Evolutionary conservation across 2,113 vertebrate species (phyloP).

Genomic region (Mus spicilegus): DNA sequence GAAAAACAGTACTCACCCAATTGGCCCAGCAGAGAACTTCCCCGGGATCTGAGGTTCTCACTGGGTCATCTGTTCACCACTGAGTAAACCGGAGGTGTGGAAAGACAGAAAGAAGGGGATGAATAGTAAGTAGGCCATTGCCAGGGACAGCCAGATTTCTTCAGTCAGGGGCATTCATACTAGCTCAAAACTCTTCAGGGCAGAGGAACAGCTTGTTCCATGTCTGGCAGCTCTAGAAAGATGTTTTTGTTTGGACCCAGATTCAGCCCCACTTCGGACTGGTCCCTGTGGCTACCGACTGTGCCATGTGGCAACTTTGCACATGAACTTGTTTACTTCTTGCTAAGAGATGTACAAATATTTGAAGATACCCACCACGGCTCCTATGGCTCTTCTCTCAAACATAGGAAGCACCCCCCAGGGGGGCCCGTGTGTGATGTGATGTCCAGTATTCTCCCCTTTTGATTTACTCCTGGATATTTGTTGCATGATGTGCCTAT

Average conservation of each 20-base stretch:
- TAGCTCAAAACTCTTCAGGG: conserved; percentile 29
- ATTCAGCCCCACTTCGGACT: background rate
- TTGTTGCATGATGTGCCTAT: background rate
- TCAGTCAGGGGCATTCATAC: background rate
- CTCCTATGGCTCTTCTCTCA: background rate
- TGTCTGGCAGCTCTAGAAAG: conserved; percentile 35
- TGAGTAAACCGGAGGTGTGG: background rate
- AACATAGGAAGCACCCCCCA: background rate
- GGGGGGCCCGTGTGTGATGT: background rate
- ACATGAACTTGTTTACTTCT: background rate
- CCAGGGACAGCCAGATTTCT: background rate
- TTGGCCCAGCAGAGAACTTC: conserved; percentile 1
- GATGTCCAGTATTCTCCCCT: background rate
- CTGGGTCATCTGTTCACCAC: background rate
- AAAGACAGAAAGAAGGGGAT: background rate
- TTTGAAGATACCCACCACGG: background rate
- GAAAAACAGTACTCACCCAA: background rate
- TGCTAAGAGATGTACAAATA: conserved; percentile 16
- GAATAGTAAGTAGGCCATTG: background rate
- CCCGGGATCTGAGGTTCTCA: background rate
- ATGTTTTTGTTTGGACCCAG: conserved; percentile 26
- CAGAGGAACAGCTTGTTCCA: background rate
- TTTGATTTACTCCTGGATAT: background rate
- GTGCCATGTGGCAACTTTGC: background rate
- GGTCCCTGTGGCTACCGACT: background rate